These are phyloP conservation scores for Lepidotrigona ventralis DNA, from an alignment of 1,140 invertebrate species.

Conservation along the genomic window DNA sequence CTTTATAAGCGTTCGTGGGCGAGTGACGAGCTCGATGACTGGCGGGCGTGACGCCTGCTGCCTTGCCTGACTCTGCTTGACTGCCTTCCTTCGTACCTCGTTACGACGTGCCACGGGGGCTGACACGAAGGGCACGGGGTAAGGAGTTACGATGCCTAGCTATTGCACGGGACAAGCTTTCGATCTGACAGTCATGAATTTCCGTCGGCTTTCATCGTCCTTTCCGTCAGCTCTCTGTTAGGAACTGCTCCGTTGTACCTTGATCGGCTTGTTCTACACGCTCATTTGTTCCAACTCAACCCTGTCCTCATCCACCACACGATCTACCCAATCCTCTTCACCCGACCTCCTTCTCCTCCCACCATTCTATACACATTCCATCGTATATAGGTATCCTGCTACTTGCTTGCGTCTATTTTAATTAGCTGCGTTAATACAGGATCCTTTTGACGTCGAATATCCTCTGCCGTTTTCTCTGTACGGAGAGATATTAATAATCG, in stretches of 20 bases:
- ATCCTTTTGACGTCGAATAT: not conserved
- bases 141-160: slow-evolving; percentile 63
- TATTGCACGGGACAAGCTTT: slow-evolving; percentile 58
- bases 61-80: slow-evolving; percentile 59
- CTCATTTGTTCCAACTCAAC: slow-evolving; percentile 40
- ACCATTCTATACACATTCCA: not conserved
- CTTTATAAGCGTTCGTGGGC: slow-evolving; percentile 72
- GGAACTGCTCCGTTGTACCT: slow-evolving; percentile 28
- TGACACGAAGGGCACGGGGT: slow-evolving; percentile 51
- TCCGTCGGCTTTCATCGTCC: slow-evolving; percentile 56
- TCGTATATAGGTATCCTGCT: not conserved
- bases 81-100: slow-evolving; percentile 66
- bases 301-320: slow-evolving; percentile 1
- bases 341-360: no score
- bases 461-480: not conserved
- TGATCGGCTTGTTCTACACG: slow-evolving; percentile 50
- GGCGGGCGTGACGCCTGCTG: slow-evolving; percentile 70
- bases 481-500: not conserved
- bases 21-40: slow-evolving; percentile 73
- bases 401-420: slow-evolving; percentile 10
- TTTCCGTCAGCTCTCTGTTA: slow-evolving; percentile 44
- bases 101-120: slow-evolving; percentile 64
- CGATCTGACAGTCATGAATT: slow-evolving; percentile 68
- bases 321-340: not conserved
- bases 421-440: not conserved